Base-by-base conservation (phyloP, 1,140 invertebrate species). In the Drosophila simulans region DNA sequence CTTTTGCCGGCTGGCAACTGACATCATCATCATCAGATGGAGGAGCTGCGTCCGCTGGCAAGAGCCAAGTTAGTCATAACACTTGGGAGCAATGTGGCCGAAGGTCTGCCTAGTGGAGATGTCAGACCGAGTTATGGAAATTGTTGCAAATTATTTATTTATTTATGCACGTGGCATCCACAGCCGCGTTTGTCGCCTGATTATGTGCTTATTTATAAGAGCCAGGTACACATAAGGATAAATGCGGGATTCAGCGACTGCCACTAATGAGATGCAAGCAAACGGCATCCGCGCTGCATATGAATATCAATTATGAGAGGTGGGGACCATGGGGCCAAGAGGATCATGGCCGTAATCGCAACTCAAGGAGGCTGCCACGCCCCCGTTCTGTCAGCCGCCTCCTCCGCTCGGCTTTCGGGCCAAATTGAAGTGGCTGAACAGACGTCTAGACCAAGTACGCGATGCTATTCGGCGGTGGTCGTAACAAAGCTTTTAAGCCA, bases 131-230 rank as follows among this genome's bases (percentile, higher is more conserved):
- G 76, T 89, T 88, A 88, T 88, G 83, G 71, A 83, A 83, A 88
- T 88, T 89, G 83, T 88, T 79, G 83, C 84, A 84, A 72, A 88
- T 89, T 88, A 89, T 84, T 89, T 88, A 84, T 88, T 88, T 88
- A 88, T 88, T 80, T 80, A 89, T 88, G 84, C 84, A 77, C 58
- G 70, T 66, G 48, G 52, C 63, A 66, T 34, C 13, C 43, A 13
- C 31, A 68, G 63, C 13, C 57, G 55, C 80, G 49, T 76, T 83
- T 84, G 80, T 79, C 79, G 79, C 83, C 83, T 83, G 83, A 86
- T 86, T 89, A 86, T 88, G 79, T 88, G 79, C 83, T 88, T 88
- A 86, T 88, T 86, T 86, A 88, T 76, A 78, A 76, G 83, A 75
- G 54, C 46, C 48, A 78, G 17, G 53, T 56, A 73, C 77, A 35